Percentiles rank a stretch among this genome's conserved stretches.
These are phyloP conservation scores for Hydrolagus affinis DNA, from an alignment of 2,113 vertebrate genomes.

Conservation along the genomic window DNA sequence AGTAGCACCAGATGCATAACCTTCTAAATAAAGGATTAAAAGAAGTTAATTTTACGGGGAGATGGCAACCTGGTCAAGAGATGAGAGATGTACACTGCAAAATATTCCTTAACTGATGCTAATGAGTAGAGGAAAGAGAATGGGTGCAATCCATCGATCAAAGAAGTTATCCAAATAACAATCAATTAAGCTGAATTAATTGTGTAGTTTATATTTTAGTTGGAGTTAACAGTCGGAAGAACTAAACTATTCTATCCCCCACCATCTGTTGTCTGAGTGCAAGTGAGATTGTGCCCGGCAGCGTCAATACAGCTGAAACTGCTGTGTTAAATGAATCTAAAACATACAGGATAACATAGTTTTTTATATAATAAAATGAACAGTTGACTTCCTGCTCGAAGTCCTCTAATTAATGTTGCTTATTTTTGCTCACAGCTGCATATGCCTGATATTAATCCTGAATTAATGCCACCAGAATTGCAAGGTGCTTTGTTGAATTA, in stretches of 20 bases:
- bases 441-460: neutral
- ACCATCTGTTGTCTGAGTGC: neutral
- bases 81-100: neutral
- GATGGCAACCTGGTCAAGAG: neutral
- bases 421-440: neutral
- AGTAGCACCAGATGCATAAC: neutral
- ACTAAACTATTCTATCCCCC: neutral
- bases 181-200: neutral
- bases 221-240: neutral
- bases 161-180: neutral
- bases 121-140: neutral
- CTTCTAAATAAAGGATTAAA: neutral
- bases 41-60: neutral
- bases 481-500: conserved; percentile 1
- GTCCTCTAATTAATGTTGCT: too few relatives aligned
- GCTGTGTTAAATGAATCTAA: neutral
- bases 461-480: neutral
- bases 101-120: neutral
- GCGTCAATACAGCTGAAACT: neutral
- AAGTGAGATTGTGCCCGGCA: neutral
- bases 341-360: neutral
- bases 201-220: neutral
- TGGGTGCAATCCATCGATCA: neutral
- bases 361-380: neutral
- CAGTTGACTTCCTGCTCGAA: neutral